These are phyloP conservation scores for Phrynocephalus vlangalii DNA, from an alignment of 2,797 vertebrate species.

Conservation along the genomic window DNA sequence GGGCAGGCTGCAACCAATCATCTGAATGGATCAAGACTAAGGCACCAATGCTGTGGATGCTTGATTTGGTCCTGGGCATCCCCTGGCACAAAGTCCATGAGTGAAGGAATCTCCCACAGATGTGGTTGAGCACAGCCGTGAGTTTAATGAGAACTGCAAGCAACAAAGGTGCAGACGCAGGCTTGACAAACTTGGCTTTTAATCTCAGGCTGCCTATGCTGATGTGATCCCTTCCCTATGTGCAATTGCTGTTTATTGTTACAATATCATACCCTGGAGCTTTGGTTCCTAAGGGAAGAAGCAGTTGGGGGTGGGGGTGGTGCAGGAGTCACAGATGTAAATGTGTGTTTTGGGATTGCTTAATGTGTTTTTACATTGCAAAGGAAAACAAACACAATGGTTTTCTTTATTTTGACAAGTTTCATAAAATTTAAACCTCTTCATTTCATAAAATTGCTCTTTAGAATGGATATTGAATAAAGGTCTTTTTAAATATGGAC, in stretches of 20 bases:
- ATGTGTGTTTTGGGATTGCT: not conserved
- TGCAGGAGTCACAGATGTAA: not conserved
- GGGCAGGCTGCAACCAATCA: too few species aligned
- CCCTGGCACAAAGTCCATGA: not conserved
- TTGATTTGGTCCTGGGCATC: not conserved
- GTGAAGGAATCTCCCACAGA: not conserved
- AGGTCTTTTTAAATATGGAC: not conserved
- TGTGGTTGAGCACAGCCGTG: not conserved
- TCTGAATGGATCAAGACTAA: too few species aligned
- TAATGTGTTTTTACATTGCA: not conserved
- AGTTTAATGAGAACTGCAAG: not conserved
- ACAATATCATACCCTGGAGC: not conserved
- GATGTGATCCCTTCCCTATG: not conserved
- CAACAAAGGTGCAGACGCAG: not conserved
- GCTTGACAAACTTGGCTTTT: not conserved
- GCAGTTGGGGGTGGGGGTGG: not conserved
- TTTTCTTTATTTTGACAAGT: not conserved
- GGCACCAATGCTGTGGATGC: not conserved
- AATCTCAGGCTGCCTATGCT: not conserved
- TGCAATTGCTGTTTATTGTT: not conserved
- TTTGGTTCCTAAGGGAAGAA: slow-evolving; percentile 3
- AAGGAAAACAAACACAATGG: not conserved
- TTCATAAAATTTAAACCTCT: not conserved
- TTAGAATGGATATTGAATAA: not conserved
- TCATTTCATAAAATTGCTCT: not conserved